Percentiles rank a stretch among this genome's conserved stretches.
Evolutionary conservation across 2,888 invertebrate genomes (phyloP).

Genomic region (Oscheius sp.): DNA sequence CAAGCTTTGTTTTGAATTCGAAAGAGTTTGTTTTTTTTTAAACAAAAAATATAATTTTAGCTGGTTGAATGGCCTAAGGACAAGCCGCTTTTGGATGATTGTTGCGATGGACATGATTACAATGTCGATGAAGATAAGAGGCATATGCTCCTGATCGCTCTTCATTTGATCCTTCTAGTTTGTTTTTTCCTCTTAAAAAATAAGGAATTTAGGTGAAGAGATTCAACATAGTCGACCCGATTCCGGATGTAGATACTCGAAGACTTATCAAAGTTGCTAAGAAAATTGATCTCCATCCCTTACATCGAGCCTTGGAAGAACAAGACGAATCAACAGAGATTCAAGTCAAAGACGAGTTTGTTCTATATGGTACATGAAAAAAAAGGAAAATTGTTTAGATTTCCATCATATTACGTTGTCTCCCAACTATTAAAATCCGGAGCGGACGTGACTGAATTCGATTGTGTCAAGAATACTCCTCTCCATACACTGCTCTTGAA

Average conservation of each 20-base stretch:
- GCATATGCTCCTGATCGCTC: slow-evolving; percentile 40
- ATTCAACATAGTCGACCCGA: neutral
- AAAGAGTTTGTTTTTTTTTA: slow-evolving; percentile 27
- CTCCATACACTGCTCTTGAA: slow-evolving; percentile 51
- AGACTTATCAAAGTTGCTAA: slow-evolving; percentile 1
- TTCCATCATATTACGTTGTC: slow-evolving; percentile 41
- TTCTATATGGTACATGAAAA: too few species aligned
- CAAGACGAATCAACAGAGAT: neutral
- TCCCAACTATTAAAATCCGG: slow-evolving; percentile 42
- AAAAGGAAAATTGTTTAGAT: too few species aligned
- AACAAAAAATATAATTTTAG: slow-evolving; percentile 4
- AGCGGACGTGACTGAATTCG: slow-evolving; percentile 35
- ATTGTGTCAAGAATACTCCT: slow-evolving; percentile 48
- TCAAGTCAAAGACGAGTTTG: slow-evolving; percentile 8
- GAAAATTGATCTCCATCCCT: slow-evolving; percentile 29
- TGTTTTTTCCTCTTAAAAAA: neutral
- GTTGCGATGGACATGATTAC: slow-evolving; percentile 35
- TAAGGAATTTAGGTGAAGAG: neutral
- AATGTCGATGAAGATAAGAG: slow-evolving; percentile 43
- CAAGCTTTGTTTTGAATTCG: slow-evolving; percentile 42
- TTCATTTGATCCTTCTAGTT: slow-evolving; percentile 44
- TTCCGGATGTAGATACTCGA: neutral
- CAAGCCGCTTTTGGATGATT: slow-evolving; percentile 36
- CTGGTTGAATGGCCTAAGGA: slow-evolving; percentile 41
- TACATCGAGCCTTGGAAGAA: slow-evolving; percentile 42